Percentiles rank a stretch among this genome's conserved stretches.
Evolutionary conservation across 2,113 vertebrate species (phyloP).

Genomic region (Probosciger aterrimus): DNA sequence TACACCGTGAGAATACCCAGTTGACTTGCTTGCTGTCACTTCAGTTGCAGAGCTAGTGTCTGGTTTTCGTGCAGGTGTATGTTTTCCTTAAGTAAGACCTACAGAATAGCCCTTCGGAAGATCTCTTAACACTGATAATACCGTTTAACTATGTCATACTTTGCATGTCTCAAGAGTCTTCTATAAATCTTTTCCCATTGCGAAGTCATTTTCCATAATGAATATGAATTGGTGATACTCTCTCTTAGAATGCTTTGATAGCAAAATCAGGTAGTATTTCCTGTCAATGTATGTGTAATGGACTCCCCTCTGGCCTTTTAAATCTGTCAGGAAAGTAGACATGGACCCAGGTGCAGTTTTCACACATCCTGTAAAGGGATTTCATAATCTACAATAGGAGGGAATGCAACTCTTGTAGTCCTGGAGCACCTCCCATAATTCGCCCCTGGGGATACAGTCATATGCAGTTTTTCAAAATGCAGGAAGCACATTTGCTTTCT

Average conservation of each 20-base stretch:
- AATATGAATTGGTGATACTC: background rate
- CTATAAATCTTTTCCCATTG: background rate
- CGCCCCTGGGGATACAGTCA: conserved; percentile 22
- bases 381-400: conserved; percentile 36
- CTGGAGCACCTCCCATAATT: conserved; percentile 49
- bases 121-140: background rate
- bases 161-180: background rate
- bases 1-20: background rate
- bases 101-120: background rate
- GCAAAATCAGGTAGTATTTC: conserved; percentile 55
- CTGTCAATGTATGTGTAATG: conserved; percentile 12
- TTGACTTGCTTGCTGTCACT: background rate
- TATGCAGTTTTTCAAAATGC: conserved; percentile 34
- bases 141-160: background rate
- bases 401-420: conserved; percentile 2
- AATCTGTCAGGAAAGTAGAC: conserved; percentile 59
- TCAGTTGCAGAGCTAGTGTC: background rate
- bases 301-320: conserved; percentile 65
- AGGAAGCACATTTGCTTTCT: conserved; percentile 57
- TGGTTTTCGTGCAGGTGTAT: background rate
- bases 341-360: conserved; percentile 57
- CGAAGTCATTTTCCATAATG: background rate
- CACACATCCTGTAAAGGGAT: conserved; percentile 66
- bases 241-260: conserved; percentile 14
- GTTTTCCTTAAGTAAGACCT: background rate